Evolutionary conservation across 2,797 vertebrate species (phyloP).

Genomic region (Spea hammondii): DNA sequence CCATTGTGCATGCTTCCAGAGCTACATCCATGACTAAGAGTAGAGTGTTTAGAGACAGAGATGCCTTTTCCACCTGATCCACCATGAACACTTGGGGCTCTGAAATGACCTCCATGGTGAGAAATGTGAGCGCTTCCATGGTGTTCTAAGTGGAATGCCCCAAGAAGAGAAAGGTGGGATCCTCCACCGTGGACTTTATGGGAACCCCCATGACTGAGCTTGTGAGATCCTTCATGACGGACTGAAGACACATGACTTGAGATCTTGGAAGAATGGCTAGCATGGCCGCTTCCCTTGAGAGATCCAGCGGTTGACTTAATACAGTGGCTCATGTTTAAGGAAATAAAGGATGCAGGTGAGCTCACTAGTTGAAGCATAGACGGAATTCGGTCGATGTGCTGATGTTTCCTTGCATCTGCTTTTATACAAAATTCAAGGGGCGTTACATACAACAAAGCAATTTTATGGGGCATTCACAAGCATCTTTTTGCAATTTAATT

Average conservation of each 20-base stretch:
- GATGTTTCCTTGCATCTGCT: background rate
- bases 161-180: conserved; percentile 21
- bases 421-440: conserved; percentile 27
- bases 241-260: conserved; percentile 31
- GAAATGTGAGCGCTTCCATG: conserved; percentile 28
- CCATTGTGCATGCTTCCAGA: conserved; percentile 50
- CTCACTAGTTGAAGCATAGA: background rate
- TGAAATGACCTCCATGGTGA: conserved; percentile 53
- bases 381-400: background rate
- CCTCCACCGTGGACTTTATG: conserved; percentile 29
- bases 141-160: conserved; percentile 21
- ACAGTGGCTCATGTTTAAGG: conserved; percentile 33
- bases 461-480: conserved; percentile 21
- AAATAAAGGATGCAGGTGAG: background rate
- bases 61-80: conserved; percentile 62
- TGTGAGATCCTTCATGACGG: conserved; percentile 20
- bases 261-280: conserved; percentile 8
- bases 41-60: conserved; percentile 60
- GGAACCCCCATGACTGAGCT: conserved; percentile 27
- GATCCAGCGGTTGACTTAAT: conserved; percentile 31
- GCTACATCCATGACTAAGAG: conserved; percentile 52
- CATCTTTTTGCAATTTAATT: conserved; percentile 25
- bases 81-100: conserved; percentile 65
- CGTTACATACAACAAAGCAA: background rate
- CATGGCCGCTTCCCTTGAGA: conserved; percentile 21